Evolutionary conservation across 2,888 invertebrate genomes (phyloP).

Genomic region (Syritta pipiens): DNA sequence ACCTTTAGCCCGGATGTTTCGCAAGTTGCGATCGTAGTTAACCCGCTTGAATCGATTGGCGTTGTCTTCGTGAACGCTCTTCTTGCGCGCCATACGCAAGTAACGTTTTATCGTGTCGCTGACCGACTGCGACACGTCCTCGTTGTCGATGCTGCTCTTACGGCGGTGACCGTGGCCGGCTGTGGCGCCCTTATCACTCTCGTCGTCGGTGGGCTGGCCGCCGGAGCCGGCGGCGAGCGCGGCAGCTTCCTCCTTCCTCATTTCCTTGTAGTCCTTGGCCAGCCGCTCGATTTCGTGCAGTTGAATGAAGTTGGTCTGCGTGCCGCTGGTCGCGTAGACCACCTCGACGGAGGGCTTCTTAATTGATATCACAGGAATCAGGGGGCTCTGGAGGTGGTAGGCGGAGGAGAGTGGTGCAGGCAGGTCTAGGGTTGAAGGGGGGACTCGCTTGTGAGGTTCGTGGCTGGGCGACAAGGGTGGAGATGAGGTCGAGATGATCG

Average conservation of each 20-base stretch:
- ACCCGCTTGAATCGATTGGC: conserved; percentile 91
- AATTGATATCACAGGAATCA: conserved; percentile 42
- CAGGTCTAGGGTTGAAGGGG: conserved; percentile 70
- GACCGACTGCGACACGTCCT: conserved; percentile 91
- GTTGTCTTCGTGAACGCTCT: conserved; percentile 87
- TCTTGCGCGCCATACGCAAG: conserved; percentile 91
- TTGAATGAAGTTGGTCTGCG: conserved; percentile 77
- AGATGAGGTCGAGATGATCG: conserved; percentile 3
- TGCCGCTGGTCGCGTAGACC: conserved; percentile 71
- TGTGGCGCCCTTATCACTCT: conserved; percentile 71
- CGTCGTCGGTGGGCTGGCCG: conserved; percentile 73
- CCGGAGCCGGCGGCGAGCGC: conserved; percentile 60
- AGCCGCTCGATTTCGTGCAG: conserved; percentile 74
- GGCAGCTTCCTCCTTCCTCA: conserved; percentile 70
- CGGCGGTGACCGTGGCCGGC: conserved; percentile 79
- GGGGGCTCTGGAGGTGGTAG: conserved; percentile 16
- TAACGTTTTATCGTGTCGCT: conserved; percentile 93
- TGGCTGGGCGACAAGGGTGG: conserved; percentile 20
- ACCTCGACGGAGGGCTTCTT: conserved; percentile 60
- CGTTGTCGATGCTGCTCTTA: conserved; percentile 89
- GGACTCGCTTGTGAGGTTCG: conserved; percentile 60
- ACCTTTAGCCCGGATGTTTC: conserved; percentile 90
- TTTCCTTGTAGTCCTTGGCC: conserved; percentile 74
- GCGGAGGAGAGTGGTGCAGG: conserved; percentile 19
- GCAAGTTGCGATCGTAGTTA: conserved; percentile 91